A percentile compares a stretch with the other conserved stretches of the same genome.
Evolutionary conservation across 2,888 invertebrate species (phyloP).

Genomic region (Allygus modestus): DNA sequence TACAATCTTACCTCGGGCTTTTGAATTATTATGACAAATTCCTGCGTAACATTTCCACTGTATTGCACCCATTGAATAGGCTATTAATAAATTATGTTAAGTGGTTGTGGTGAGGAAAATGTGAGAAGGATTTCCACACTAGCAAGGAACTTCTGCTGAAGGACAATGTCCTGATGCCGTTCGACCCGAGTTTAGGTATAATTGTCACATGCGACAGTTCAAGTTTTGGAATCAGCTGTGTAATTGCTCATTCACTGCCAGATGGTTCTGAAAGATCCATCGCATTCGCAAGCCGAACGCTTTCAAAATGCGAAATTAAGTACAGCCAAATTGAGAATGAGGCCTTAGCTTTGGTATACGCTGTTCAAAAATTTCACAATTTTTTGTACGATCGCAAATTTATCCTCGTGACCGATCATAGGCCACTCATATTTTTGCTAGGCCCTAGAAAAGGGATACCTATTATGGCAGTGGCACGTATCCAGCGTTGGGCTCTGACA

Average conservation of each 20-base stretch:
- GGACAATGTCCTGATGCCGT: background rate
- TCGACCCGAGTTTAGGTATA: background rate
- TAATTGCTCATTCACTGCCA: conserved; percentile 26
- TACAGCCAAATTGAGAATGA: conserved; percentile 62
- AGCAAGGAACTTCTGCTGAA: background rate
- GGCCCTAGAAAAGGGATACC: background rate
- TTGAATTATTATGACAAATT: too few species aligned
- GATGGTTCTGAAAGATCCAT: background rate
- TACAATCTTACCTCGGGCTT: too few species aligned
- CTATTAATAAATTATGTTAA: background rate
- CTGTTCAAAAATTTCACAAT: conserved; percentile 60
- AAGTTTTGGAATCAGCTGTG: conserved; percentile 51
- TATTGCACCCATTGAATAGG: background rate
- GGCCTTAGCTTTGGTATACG: conserved; percentile 53
- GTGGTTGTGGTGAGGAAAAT: background rate
- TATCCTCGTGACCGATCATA: background rate
- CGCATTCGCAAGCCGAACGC: conserved; percentile 37
- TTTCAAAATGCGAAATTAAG: background rate
- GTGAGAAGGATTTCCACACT: background rate
- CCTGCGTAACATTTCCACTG: too few species aligned
- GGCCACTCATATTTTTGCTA: too few species aligned
- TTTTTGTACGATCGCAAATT: conserved; percentile 54
- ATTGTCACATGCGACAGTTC: conserved; percentile 51
- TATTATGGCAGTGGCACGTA: background rate
- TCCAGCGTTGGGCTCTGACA: background rate